A percentile compares a stretch with the other conserved stretches of the same genome.
phyloP scores from a whole-genome alignment of 2,113 vertebrate genomes.

The Myrmecobius fasciatus region DNA sequence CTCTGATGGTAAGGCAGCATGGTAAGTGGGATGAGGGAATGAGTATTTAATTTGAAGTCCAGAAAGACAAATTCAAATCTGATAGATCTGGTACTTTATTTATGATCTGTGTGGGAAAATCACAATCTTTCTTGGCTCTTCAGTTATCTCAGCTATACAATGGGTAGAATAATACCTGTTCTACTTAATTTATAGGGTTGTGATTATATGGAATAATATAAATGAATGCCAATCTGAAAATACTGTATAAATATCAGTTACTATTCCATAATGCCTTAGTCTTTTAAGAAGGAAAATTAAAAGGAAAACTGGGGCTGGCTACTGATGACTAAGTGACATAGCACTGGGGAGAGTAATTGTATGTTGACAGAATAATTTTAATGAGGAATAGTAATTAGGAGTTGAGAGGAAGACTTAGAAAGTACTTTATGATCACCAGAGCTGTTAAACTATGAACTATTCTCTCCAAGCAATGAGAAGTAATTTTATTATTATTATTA shows the following conservation, averaged over 20 bases:
- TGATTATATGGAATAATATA: neutral
- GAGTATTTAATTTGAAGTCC: neutral
- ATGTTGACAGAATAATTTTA: constrained; percentile 27
- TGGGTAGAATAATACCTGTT: neutral
- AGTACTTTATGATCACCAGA: neutral
- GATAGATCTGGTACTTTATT: neutral
- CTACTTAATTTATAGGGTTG: neutral
- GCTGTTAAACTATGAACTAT: neutral
- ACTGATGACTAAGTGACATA: neutral
- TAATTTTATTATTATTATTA: constrained; percentile 10
- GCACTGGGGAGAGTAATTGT: constrained; percentile 21
- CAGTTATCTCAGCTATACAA: neutral
- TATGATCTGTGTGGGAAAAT: neutral
- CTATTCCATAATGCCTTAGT: neutral
- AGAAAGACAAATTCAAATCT: neutral
- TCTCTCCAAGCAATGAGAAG: constrained; percentile 27
- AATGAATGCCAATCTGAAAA: neutral
- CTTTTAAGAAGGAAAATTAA: neutral
- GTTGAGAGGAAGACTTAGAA: constrained; percentile 38
- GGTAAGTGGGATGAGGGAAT: neutral
- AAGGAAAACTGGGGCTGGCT: neutral
- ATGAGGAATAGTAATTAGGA: constrained; percentile 15
- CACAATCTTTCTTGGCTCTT: neutral
- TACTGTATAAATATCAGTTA: neutral
- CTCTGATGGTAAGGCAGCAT: neutral